Evolutionary conservation across 35 echinoderm and acorn worm species (phyloP).

Genomic region (Eucidaris tribuloides): DNA sequence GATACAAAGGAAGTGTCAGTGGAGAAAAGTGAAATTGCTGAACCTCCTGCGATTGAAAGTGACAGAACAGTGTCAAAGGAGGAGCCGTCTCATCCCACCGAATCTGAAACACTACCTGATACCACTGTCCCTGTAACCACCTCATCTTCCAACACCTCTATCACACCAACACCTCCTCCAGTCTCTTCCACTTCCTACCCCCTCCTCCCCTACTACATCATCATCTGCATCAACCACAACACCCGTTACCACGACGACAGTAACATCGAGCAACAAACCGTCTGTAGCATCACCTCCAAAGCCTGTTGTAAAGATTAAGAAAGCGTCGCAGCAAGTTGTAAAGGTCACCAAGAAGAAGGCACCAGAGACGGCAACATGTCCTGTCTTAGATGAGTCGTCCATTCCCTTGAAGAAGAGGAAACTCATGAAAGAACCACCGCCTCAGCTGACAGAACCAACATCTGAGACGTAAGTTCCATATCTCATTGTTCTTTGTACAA

Average conservation of each 20-base stretch:
- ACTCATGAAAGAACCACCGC: slow-evolving; percentile 78
- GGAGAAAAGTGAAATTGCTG: too few relatives aligned
- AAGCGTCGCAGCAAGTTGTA: slow-evolving; percentile 16
- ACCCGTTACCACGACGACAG: neutral
- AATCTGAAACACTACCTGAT: neutral
- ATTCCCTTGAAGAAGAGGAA: slow-evolving; percentile 89
- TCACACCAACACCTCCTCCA: neutral
- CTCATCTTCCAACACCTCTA: neutral
- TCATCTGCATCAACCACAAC: neutral
- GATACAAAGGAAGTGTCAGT: neutral
- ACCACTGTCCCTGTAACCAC: neutral
- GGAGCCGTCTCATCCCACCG: neutral
- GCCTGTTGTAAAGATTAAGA: slow-evolving; percentile 15
- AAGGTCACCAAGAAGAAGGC: slow-evolving; percentile 35
- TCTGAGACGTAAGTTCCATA: neutral
- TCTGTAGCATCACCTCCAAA: neutral
- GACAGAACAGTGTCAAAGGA: neutral
- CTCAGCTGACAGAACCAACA: slow-evolving; percentile 35
- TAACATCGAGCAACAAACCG: neutral
- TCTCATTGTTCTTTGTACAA: too few relatives aligned
- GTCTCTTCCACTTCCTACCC: neutral
- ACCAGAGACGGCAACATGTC: slow-evolving; percentile 3
- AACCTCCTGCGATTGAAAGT: neutral
- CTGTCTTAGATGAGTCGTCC: slow-evolving; percentile 69
- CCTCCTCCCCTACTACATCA: neutral